These are phyloP conservation scores for Axinella damicornis DNA, from an alignment of 37 sponge, comb jelly and placozoan genomes.

Conservation along the genomic window DNA sequence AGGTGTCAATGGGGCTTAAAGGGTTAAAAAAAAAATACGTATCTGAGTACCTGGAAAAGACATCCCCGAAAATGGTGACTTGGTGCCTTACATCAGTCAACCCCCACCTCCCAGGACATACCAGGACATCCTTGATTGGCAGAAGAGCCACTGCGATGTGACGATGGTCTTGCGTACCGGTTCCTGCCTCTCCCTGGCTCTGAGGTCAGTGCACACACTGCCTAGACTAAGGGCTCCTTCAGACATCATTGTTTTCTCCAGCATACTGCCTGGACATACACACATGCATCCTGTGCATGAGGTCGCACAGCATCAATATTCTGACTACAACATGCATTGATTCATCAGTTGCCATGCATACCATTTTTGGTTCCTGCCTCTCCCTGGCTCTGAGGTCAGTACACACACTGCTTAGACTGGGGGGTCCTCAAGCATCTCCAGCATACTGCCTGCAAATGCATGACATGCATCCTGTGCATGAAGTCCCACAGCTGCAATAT, in stretches of 20 bases:
- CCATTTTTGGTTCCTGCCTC: conserved; percentile 71
- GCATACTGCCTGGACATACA: no score
- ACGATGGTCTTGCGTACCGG: conserved; percentile 50
- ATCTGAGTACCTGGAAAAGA: no score
- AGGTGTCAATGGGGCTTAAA: no score
- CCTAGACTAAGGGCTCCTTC: neutral
- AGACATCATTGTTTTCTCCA: neutral
- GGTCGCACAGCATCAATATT: no score
- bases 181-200: conserved; percentile 61
- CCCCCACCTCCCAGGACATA: conserved; percentile 35
- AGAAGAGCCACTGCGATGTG: conserved; percentile 51
- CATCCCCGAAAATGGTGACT: no score
- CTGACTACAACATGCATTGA: no score
- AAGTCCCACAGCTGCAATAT: no score
- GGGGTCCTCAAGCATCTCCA: neutral
- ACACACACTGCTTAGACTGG: neutral
- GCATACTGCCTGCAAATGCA: no score
- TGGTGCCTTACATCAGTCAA: no score
- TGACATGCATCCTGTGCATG: no score
- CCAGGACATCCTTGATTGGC: conserved; percentile 57
- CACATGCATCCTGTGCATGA: no score
- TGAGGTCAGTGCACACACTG: conserved; percentile 48
- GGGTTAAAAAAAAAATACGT: no score
- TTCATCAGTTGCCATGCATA: conserved; percentile 33
- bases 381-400: conserved; percentile 72